phyloP scores from a whole-genome alignment of 2,113 vertebrate genomes.

The Apteryx owenii region DNA sequence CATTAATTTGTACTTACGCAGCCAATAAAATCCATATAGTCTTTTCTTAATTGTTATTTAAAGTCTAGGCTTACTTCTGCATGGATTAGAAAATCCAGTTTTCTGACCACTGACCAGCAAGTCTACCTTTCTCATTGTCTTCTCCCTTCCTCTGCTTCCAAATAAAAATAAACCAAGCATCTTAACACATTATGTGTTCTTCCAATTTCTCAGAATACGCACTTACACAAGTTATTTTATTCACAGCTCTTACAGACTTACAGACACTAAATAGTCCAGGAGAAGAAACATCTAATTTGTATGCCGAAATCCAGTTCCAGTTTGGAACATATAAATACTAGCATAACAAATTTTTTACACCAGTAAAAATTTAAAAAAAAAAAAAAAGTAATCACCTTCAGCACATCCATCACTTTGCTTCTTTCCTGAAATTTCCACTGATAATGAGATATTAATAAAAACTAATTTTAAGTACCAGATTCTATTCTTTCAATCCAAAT shows the following conservation, averaged over 20 bases:
- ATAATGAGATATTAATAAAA: background rate
- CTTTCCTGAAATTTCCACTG: background rate
- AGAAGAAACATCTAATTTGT: background rate
- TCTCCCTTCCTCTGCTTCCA: background rate
- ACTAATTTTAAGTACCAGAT: background rate
- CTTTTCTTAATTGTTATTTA: background rate
- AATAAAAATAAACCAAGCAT: background rate
- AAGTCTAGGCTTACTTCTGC: background rate
- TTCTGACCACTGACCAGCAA: background rate
- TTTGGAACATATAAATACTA: background rate
- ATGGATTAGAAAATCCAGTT: background rate
- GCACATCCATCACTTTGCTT: background rate
- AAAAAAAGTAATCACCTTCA: background rate
- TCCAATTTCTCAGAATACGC: background rate
- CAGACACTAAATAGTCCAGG: background rate
- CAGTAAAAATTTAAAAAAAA: background rate
- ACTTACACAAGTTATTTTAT: accelerated
- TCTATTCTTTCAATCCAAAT: background rate
- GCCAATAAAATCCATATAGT: background rate
- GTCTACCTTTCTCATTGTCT: background rate
- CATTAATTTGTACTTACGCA: background rate
- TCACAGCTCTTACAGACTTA: background rate
- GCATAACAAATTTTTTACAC: background rate
- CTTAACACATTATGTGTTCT: background rate
- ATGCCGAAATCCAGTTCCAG: background rate